Evolutionary conservation across 2,888 invertebrate species (phyloP), one percentile per base, ranked within the genome.

Genomic region (Stomorhina lunata): DNA sequence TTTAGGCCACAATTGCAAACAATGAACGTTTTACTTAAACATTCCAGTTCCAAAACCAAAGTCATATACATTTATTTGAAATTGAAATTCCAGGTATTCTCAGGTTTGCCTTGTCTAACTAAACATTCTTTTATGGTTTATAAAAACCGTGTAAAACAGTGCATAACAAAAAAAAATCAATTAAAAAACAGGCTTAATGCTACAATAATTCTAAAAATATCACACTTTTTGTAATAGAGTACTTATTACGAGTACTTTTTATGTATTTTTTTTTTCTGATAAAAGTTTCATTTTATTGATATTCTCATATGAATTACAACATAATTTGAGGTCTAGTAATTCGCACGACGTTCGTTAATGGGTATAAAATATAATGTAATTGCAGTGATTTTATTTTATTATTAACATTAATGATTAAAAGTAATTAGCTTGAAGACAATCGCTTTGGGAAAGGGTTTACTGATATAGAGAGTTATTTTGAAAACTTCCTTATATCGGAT

Each of bases 161-260:
- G 4, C 0, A 17, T 15, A 10, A 12, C 17, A 12, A 63, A 7
- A 10, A 12, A 25, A 43, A 75, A 55, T 45, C 32, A 32, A 53
- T 65, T 34, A 43, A 63, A 40, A 63, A 73, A 65, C 43, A 73
- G 53, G 32, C 4, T 65, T 34, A 25, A 65, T n/a, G 9, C 9
- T 15, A 40, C 29, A 40, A 12, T 53, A 22, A 22, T 29, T 55
- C 6, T 17, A 63, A 29, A 63, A 29, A 43, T 61, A 29, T 17
- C 27, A 43, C 27, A 43, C 12, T 43, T 27, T 1, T n/a, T n/a
- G n/a, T n/a, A n/a, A n/a, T n/a, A n/a, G n/a, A n/a, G n/a, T n/a
- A n/a, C n/a, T n/a, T n/a, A n/a, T n/a, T n/a, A n/a, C n/a, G n/a
- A n/a, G n/a, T n/a, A 10, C 27, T 29, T 43, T 27, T 10, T n/a